These are phyloP conservation scores for Athalia rosae DNA, from an alignment of 2,888 invertebrate genomes.

Conservation along the genomic window DNA sequence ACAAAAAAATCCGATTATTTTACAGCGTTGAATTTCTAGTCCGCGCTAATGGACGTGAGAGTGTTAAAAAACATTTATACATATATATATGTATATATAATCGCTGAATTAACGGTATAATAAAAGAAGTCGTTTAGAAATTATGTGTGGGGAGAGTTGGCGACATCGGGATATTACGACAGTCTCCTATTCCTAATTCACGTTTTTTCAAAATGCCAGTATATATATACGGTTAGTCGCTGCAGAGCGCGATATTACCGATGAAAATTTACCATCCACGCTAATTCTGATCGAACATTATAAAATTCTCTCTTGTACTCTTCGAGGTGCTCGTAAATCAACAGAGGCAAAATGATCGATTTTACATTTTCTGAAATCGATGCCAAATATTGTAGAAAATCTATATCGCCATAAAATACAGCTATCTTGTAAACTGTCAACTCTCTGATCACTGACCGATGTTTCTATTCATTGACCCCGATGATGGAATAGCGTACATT, in stretches of 20 bases:
- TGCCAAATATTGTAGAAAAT: neutral
- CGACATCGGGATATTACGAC: too few species aligned
- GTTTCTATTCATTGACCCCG: slow-evolving; percentile 27
- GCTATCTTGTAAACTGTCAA: neutral
- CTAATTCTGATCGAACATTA: neutral
- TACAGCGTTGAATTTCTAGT: too few species aligned
- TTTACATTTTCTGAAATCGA: neutral
- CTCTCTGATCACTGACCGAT: slow-evolving; percentile 10
- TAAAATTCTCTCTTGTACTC: neutral
- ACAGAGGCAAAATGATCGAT: neutral
- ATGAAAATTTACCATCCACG: slow-evolving; percentile 18
- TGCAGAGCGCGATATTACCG: neutral
- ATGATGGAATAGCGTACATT: slow-evolving; percentile 16
- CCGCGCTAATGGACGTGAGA: neutral
- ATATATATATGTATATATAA: neutral
- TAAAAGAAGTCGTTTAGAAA: neutral
- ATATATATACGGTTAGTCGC: neutral
- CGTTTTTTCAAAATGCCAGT: too few species aligned
- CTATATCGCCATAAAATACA: neutral
- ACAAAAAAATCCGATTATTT: too few species aligned
- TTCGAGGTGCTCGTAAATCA: neutral
- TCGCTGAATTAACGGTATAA: slow-evolving; percentile 5
- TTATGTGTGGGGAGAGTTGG: neutral
- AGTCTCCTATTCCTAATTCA: too few species aligned
- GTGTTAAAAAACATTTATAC: neutral